Percentiles rank a stretch among this genome's conserved stretches.
These are phyloP conservation scores for Hylaea fasciaria DNA, from an alignment of 2,888 invertebrate species.

Conservation along the genomic window DNA sequence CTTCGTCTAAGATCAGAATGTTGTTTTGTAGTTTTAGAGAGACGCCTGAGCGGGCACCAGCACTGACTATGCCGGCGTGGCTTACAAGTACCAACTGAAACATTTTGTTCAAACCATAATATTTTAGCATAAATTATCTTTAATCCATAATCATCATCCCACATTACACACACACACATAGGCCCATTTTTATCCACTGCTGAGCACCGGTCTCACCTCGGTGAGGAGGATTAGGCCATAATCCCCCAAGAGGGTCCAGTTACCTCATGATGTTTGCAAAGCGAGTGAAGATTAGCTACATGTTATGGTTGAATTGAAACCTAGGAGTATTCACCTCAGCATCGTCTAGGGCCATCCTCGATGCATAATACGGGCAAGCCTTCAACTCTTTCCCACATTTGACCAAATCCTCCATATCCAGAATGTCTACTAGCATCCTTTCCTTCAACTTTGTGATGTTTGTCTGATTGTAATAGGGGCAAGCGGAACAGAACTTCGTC, in stretches of 20 bases:
- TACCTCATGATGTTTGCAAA: no score
- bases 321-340: constrained; percentile 87
- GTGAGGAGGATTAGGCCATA: no score
- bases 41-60: constrained; percentile 72
- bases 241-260: no score
- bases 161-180: no score
- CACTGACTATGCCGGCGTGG: constrained; percentile 76
- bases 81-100: constrained; percentile 75
- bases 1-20: constrained; percentile 96
- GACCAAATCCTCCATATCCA: constrained; percentile 95
- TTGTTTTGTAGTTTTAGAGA: constrained; percentile 86
- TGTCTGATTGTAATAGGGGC: constrained; percentile 88
- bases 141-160: no score
- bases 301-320: neutral
- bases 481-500: constrained; percentile 82
- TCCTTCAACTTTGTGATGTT: constrained; percentile 87
- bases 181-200: no score
- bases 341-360: constrained; percentile 91
- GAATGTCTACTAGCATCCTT: constrained; percentile 87
- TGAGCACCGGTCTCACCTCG: no score
- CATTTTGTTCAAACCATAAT: no score
- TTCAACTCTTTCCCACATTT: constrained; percentile 87
- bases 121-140: no score
- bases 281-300: no score
- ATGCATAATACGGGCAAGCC: constrained; percentile 97